A percentile compares a stretch with the other conserved stretches of the same genome.
Evolutionary conservation across 2,888 invertebrate species (phyloP).

Genomic region (Kryphioiulus occultus): DNA sequence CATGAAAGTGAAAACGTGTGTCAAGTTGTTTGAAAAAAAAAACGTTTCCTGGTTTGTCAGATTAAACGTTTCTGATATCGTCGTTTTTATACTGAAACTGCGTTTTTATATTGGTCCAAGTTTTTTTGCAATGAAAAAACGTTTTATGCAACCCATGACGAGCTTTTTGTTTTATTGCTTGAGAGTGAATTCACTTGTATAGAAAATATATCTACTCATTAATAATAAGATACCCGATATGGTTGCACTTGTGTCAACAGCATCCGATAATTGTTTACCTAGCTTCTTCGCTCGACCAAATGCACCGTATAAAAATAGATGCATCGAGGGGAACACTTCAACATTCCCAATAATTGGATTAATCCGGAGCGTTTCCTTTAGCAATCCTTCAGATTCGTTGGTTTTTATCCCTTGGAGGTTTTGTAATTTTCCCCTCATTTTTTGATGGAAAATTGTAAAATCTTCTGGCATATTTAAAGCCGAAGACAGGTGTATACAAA

Average conservation of each 20-base stretch:
- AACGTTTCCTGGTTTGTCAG: background rate
- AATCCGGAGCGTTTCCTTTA: background rate
- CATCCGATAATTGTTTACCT: conserved; percentile 17
- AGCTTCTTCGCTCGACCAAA: background rate
- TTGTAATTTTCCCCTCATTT: too few species aligned
- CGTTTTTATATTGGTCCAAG: background rate
- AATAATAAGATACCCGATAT: background rate
- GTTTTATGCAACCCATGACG: background rate
- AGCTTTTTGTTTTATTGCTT: background rate
- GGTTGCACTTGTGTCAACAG: background rate
- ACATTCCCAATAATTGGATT: background rate
- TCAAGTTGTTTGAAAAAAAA: background rate
- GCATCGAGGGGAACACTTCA: background rate
- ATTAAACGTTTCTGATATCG: background rate
- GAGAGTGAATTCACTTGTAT: background rate
- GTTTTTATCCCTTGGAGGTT: too few species aligned
- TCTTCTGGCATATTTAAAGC: background rate
- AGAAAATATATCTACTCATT: background rate
- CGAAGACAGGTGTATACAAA: background rate
- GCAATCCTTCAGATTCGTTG: too few species aligned
- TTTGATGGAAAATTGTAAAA: too few species aligned
- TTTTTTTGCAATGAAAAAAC: background rate
- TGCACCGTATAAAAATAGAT: background rate
- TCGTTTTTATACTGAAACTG: background rate
- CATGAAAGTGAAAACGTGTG: background rate